phyloP scores from a whole-genome alignment of 2,888 invertebrate genomes.

The Callimorpha dominula region DNA sequence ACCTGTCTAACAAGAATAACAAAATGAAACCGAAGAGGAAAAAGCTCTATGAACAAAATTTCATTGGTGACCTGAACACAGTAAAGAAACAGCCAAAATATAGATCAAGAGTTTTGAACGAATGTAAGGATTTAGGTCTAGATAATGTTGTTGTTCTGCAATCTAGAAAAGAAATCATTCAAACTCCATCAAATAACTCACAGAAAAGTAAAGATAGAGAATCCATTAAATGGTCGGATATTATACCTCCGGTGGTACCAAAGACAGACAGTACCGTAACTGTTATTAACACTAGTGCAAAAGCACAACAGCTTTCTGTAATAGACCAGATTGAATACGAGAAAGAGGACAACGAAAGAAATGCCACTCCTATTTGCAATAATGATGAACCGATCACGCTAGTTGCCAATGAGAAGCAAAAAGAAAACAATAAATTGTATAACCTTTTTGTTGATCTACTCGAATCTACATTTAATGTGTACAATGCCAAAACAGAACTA shows the following conservation, averaged over 20 bases:
- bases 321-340: not conserved
- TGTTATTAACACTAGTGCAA: not conserved
- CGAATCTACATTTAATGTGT: constrained; percentile 66
- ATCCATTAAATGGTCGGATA: constrained; percentile 23
- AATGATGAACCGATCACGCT: constrained; percentile 50
- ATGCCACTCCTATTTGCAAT: constrained; percentile 32
- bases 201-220: constrained; percentile 33
- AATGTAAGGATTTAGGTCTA: constrained; percentile 34
- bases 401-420: constrained; percentile 42
- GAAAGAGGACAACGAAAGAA: constrained; percentile 13
- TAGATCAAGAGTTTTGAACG: constrained; percentile 54
- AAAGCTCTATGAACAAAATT: constrained; percentile 8
- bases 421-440: constrained; percentile 61
- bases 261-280: constrained; percentile 10
- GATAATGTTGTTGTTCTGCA: constrained; percentile 61
- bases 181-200: constrained; percentile 63
- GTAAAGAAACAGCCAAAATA: constrained; percentile 46
- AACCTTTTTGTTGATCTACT: constrained; percentile 73
- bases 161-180: constrained; percentile 58
- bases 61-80: not conserved
- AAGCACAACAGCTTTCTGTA: not conserved
- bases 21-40: constrained; percentile 19
- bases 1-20: constrained; percentile 25
- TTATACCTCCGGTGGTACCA: not conserved
- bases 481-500: constrained; percentile 55